Conservation (phyloP, 2,113 vertebrate genomes). For the Semicossyphus pulcher region DNA sequence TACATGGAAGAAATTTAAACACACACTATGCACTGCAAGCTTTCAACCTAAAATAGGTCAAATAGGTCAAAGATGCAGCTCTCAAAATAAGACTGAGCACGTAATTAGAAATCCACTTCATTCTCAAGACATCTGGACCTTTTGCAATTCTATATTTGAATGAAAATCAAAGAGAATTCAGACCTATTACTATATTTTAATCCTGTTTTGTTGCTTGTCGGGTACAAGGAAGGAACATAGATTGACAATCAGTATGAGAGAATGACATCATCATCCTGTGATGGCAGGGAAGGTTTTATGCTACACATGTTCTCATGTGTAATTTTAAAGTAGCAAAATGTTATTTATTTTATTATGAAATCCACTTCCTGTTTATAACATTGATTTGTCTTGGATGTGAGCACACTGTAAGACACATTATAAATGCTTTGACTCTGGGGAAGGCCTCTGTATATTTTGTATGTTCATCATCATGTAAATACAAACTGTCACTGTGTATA, state of each 20-base stretch:
- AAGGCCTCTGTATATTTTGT: constrained; percentile 63
- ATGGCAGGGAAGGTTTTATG: constrained; percentile 27
- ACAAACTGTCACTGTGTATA: constrained; percentile 52
- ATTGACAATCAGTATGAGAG: constrained; percentile 54
- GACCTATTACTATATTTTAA: too few species aligned
- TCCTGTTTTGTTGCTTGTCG: not conserved
- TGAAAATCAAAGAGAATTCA: too few species aligned
- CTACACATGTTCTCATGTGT: constrained; percentile 4
- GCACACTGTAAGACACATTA: constrained; percentile 37
- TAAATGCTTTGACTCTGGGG: constrained; percentile 19
- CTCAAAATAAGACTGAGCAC: too few species aligned
- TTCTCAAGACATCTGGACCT: not conserved
- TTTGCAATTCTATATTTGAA: constrained; percentile 6
- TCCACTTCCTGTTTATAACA: constrained; percentile 4
- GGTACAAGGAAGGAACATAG: not conserved
- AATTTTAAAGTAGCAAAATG: not conserved
- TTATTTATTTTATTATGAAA: constrained; percentile 57
- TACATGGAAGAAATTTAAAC: not conserved
- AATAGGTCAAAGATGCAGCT: not conserved
- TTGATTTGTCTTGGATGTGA: constrained; percentile 36
- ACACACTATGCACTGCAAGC: too few species aligned
- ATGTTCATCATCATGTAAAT: constrained; percentile 57
- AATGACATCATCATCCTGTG: constrained; percentile 4
- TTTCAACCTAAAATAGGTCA: too few species aligned
- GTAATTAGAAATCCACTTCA: too few species aligned